Evolutionary conservation across 1,140 invertebrate species (phyloP).

Genomic region (Drosophila albomicans): DNA sequence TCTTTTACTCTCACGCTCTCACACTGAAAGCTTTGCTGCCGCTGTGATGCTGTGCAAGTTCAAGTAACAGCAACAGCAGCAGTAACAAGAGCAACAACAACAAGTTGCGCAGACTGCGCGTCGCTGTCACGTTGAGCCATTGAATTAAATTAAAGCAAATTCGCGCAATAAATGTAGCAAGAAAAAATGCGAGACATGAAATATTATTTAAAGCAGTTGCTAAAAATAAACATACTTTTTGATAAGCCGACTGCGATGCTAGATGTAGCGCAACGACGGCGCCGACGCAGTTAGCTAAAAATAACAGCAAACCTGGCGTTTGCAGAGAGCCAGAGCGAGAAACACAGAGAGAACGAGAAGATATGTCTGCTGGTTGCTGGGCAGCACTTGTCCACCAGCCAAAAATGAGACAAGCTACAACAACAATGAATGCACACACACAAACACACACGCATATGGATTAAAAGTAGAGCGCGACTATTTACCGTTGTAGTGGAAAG

Average conservation of each 20-base stretch:
- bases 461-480: conserved; percentile 49
- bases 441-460: background rate
- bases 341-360: background rate
- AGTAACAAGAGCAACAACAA: conserved; percentile 17
- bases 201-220: conserved; percentile 63
- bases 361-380: conserved; percentile 16
- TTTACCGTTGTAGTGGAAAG: conserved; percentile 56
- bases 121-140: conserved; percentile 43
- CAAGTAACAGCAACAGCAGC: conserved; percentile 20
- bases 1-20: conserved; percentile 5
- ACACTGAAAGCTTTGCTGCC: conserved; percentile 5
- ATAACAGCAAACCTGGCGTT: conserved; percentile 35
- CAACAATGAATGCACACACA: conserved; percentile 5
- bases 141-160: conserved; percentile 78
- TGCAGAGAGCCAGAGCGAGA: conserved; percentile 1
- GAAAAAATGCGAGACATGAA: conserved; percentile 25
- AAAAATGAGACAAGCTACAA: conserved; percentile 26
- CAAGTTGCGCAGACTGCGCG: conserved; percentile 25
- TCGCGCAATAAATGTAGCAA: conserved; percentile 58
- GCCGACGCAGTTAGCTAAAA: conserved; percentile 54
- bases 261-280: conserved; percentile 26
- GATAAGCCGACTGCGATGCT: conserved; percentile 64
- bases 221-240: conserved; percentile 68
- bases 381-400: conserved; percentile 29
- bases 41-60: conserved; percentile 41